Base-by-base conservation (phyloP, 2,888 invertebrate species). In the Glaucopsyche alexis region DNA sequence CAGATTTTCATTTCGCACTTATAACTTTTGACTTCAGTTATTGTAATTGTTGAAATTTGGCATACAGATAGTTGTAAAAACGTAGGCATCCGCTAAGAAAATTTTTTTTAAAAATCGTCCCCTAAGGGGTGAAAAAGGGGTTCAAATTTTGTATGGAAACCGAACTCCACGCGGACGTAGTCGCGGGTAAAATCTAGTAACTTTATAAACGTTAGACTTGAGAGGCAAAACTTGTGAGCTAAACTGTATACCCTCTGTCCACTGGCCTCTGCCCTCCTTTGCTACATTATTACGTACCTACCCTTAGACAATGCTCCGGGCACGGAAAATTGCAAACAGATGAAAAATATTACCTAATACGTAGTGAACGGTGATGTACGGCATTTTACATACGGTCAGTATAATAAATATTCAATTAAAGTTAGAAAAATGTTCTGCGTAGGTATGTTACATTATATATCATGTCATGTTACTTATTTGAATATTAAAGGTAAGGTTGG, bases 261-360 rank as follows among this genome's bases (percentile, higher is more conserved):
- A 69, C 29, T 11, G 47, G 8, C 13, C 19, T 49, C 19, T 49
- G 69, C 45, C 66, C 66, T 45, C 47, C 29, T 29, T 69, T 49
- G 40, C 45, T 45, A 66, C 16, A 66, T 45, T 67, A 67, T 67
- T 69, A 69, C 29, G 19, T 49, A 47, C 69, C 47, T 9, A 5
- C 7, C 29, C 64, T 69, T 69, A 69, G 69, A 49, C 47, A 49
- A 67, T 19, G 69, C 49, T 69, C 13, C 47, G 47, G 67, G 49
- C 69, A 9, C 66, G 14, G 69, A 19, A 47, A 47, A 47, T 66
- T 42, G 42, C 66, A n/a, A 47, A 38, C 49, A 69, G 16, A 69
- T 69, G 16, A 67, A 42, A 67, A 67, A 11, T 45, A 67, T n/a
- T 16, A 45, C 42, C 16, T 55, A 19, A 19, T 19, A 55, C 1